Evolutionary conservation across 2,888 invertebrate genomes (phyloP).

Genomic region (Hoplodrina ambigua): DNA sequence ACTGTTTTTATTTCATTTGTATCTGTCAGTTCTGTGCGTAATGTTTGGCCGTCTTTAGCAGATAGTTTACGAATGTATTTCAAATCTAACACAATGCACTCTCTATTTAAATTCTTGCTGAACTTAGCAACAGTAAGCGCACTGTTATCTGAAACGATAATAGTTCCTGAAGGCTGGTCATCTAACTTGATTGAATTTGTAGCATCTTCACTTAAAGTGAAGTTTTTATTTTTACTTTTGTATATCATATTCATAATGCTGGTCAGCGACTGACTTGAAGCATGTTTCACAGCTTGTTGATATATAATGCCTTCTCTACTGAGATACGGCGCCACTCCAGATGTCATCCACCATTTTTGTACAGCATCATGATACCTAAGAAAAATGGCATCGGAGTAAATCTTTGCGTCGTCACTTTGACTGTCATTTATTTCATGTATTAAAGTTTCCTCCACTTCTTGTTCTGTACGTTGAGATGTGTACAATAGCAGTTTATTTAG

Average conservation of each 20-base stretch:
- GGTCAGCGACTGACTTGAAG: no score
- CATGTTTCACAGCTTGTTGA: no score
- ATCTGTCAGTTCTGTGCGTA: not conserved
- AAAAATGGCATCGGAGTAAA: slow-evolving; percentile 4
- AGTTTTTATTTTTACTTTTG: no score
- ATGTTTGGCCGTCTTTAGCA: not conserved
- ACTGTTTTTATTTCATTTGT: not conserved
- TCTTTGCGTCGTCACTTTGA: not conserved
- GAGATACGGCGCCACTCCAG: no score
- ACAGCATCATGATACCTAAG: slow-evolving; percentile 32
- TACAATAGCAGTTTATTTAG: slow-evolving; percentile 35
- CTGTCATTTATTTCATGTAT: slow-evolving; percentile 6
- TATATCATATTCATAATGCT: no score
- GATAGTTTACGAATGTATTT: slow-evolving; percentile 12
- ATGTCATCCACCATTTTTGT: slow-evolving; percentile 33
- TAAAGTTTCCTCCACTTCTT: slow-evolving; percentile 16
- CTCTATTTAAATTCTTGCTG: no score
- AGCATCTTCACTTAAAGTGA: no score
- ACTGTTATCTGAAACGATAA: no score
- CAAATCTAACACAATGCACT: slow-evolving; percentile 8
- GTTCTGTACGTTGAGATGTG: slow-evolving; percentile 31
- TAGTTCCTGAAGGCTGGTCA: no score
- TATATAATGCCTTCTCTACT: no score
- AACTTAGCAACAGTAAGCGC: no score
- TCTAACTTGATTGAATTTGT: no score